Conservation (phyloP, 1,140 invertebrate species). For the Melitaea cinxia region DNA sequence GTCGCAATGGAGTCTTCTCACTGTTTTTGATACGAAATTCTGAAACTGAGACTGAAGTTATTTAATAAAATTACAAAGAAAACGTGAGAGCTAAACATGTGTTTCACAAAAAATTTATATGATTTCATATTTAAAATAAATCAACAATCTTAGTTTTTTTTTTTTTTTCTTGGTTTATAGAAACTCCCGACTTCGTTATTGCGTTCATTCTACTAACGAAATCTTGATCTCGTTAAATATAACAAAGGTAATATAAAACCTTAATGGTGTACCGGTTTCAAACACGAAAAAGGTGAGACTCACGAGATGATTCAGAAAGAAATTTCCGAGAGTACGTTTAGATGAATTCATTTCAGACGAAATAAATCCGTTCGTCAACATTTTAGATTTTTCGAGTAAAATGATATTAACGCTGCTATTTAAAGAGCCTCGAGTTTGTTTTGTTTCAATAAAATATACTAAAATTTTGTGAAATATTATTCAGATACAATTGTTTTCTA, state of each 20-base stretch:
- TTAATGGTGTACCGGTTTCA: constrained; percentile 23
- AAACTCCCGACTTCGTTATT: not conserved
- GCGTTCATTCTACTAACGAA: constrained; percentile 1
- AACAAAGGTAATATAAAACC: constrained; percentile 29
- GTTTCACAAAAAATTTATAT: not conserved
- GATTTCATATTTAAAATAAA: not conserved
- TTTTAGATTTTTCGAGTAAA: constrained; percentile 28
- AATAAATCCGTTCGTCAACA: constrained; percentile 33
- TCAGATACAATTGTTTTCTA: not conserved
- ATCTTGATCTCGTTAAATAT: constrained; percentile 25
- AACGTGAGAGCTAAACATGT: not conserved
- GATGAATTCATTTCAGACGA: constrained; percentile 31
- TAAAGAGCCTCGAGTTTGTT: constrained; percentile 19
- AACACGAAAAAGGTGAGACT: constrained; percentile 10
- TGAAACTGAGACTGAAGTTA: not conserved
- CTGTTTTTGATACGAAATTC: not conserved
- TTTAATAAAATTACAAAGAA: not conserved
- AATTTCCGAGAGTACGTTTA: constrained; percentile 21
- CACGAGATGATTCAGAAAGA: constrained; percentile 26
- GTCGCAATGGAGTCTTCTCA: not conserved
- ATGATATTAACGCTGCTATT: constrained; percentile 19
- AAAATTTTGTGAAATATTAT: not conserved
- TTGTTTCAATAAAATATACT: not conserved
- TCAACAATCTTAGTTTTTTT: not conserved
- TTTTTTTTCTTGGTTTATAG: not conserved